Evolutionary conservation across 2,888 invertebrate genomes (phyloP), one percentile per base, ranked within the genome.

Genomic region (Drosophila algonquin): DNA sequence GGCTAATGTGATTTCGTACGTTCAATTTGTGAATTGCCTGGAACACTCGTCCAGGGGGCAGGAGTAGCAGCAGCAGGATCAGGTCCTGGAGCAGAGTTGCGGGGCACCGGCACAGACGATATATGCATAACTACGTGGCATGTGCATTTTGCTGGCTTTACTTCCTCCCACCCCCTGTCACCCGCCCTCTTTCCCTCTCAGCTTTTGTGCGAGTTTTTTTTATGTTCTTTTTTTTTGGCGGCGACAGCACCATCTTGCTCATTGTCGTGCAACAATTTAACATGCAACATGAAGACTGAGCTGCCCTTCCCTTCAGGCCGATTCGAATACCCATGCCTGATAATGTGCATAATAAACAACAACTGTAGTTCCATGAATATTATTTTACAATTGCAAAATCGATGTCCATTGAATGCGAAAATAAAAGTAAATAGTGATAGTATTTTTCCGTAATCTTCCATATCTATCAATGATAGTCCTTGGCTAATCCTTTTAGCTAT

Each of bases 91-190:
- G 62, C 9, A 18, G 44, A 47, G 30, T 21, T 0, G n/a, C 40
- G 30, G 59, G 35, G 40, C 18, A 63, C 63, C 68, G 57, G 40
- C 53, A 35, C 50, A 63, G 51, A 52, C 59, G 72, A 70, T 83
- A 86, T 87, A 87, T 88, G 88, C 83, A 87, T 82, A 85, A 85
- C 73, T 87, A 83, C 80, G 82, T 85, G 88, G 85, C 88, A 86
- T 75, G 73, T 88, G 87, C 83, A 75, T 73, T 73, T 76, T 70
- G 65, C 58, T 53, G 65, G 65, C 59, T 65, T 54, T 30, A 8
- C 48, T 47, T 48, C 21, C 21, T 3, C 40, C 53, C 12, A 21
- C 27, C 27, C 9, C 18, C 30, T 47, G 45, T 18, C 45, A 18
- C 7, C n/a, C 14, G 18, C 46, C 14, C 55, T 60, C 40, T 47